phyloP scores from a whole-genome alignment of 2,113 vertebrate genomes.

The Pyrgilauda ruficollis region DNA sequence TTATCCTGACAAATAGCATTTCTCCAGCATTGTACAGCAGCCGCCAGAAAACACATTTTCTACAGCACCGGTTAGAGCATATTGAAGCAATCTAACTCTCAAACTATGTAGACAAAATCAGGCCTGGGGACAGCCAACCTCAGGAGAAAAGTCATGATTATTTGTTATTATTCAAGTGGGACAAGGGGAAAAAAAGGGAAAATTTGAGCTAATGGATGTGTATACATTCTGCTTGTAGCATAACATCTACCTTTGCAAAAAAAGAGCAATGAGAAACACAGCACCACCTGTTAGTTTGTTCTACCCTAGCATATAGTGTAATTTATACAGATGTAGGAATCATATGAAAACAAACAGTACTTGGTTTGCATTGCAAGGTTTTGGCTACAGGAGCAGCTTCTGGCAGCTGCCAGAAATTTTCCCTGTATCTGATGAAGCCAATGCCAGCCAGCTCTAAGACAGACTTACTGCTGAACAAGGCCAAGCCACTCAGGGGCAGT shows the following conservation, averaged over 20 bases:
- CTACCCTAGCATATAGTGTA: background rate
- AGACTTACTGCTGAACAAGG: background rate
- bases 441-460: background rate
- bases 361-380: background rate
- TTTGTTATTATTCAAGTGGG: background rate
- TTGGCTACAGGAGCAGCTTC: background rate
- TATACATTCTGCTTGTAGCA: background rate
- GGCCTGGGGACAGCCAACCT: background rate
- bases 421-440: fast-evolving
- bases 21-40: background rate
- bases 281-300: background rate
- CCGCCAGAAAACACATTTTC: background rate
- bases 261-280: background rate
- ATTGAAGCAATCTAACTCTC: constrained; percentile 9
- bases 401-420: background rate
- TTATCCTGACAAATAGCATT: background rate
- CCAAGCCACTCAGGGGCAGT: background rate
- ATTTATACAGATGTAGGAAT: background rate
- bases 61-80: background rate
- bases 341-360: background rate
- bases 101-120: background rate
- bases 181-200: background rate
- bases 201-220: background rate
- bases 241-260: background rate
- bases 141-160: background rate